Conservation (phyloP, 2,888 invertebrate genomes). For the Apamea epomidion region DNA sequence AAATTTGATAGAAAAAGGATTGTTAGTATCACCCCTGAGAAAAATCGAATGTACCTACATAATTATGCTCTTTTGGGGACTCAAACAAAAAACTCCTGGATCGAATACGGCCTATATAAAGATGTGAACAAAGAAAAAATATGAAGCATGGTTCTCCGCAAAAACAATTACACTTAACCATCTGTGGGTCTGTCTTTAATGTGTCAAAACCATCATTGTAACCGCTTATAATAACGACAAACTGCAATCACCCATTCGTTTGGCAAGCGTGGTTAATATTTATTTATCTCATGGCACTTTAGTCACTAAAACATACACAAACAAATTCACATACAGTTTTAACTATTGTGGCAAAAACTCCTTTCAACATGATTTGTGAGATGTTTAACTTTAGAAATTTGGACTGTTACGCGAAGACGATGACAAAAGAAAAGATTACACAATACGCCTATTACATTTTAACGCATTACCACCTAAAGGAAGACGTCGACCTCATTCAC, state of each 20-base stretch:
- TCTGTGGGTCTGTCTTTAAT: background rate
- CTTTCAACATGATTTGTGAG: too few relatives aligned
- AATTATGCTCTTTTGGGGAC: background rate
- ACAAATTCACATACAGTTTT: too few relatives aligned
- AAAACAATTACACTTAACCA: too few relatives aligned
- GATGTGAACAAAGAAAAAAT: background rate
- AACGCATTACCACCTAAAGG: background rate
- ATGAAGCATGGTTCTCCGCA: background rate
- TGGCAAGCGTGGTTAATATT: background rate
- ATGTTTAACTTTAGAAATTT: too few relatives aligned
- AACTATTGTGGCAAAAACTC: background rate
- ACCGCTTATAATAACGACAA: background rate
- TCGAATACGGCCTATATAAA: background rate
- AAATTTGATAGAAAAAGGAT: too few relatives aligned
- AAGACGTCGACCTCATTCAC: slow-evolving; percentile 21
- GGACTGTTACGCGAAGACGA: background rate
- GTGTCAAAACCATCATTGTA: background rate
- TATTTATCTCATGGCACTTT: too few relatives aligned
- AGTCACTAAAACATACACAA: too few relatives aligned
- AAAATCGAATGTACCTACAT: background rate
- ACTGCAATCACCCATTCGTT: background rate
- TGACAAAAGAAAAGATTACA: background rate
- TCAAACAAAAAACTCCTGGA: background rate
- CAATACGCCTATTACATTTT: background rate
- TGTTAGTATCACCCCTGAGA: too few relatives aligned